Conservation (phyloP, 2,888 invertebrate species). For the Lasioglossum oenotherae region DNA sequence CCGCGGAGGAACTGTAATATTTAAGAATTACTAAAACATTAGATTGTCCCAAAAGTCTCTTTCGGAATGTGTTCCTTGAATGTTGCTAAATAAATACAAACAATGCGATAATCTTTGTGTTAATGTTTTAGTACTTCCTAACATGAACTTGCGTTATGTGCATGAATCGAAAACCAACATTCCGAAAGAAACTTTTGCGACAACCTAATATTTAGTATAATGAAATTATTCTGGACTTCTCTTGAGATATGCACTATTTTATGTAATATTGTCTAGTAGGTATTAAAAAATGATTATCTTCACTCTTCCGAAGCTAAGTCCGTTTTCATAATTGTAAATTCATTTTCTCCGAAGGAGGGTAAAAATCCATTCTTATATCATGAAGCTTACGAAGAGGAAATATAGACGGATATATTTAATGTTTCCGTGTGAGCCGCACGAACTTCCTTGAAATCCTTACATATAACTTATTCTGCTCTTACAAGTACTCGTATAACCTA, state of each 20-base stretch:
- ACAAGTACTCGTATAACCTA: background rate
- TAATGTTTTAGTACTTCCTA: no score
- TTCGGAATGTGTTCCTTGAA: no score
- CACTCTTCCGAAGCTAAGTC: background rate
- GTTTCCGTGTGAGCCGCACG: background rate
- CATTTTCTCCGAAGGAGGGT: background rate
- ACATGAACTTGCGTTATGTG: no score
- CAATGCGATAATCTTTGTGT: no score
- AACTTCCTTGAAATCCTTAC: background rate
- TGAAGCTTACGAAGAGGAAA: background rate
- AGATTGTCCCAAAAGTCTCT: no score
- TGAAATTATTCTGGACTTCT: background rate
- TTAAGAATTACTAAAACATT: background rate
- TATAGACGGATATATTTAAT: background rate
- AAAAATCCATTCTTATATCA: background rate
- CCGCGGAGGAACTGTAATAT: background rate
- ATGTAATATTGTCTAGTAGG: background rate
- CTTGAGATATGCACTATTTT: background rate
- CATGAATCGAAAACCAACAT: no score
- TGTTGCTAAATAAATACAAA: no score
- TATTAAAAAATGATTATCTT: background rate
- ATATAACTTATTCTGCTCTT: conserved; percentile 12
- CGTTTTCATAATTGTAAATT: background rate
- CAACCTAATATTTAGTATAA: background rate
- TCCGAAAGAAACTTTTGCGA: no score